Base-by-base conservation (phyloP, 2,888 invertebrate species). In the Salpingus planirostris region DNA sequence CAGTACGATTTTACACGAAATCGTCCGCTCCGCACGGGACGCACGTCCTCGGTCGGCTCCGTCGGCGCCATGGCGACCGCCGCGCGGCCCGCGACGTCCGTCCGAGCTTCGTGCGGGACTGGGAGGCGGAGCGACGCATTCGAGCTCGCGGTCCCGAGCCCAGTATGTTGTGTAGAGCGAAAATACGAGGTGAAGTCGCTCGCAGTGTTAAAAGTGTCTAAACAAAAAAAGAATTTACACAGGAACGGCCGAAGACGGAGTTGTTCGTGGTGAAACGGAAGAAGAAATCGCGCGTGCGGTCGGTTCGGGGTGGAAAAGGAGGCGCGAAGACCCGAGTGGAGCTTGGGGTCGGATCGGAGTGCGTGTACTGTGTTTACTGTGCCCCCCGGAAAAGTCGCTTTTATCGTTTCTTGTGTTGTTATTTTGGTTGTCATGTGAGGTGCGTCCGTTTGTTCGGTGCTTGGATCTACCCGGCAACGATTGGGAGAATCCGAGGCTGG, bases 1-100 rank as follows among this genome's bases (percentile, higher is more conserved):
- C 57, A 47, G 55, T 52, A 60, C 44, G 47, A 52, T 51, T 57
- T 50, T 57, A 59, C 60, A 61, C 59, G 60, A 61, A 62, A 59
- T 40, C 50, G 54, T 57, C 43, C 49, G 59, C 43, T 18, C 18
- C 30, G 29, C 31, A 15, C 2, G n/a, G 24, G 50, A 50, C 55
- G 24, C 43, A 50, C 52, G 45, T 37, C 24, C 18, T 24, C 23
- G 25, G 46, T 47, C 37, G 26, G 53, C 55, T 44, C 44, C 42
- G 42, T 59, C 51, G 18, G 5, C 18, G 18, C 8, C 25, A 29
- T 27, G 37, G 43, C 31, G 27, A 40, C 29, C 36, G 42, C 36
- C 34, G 18, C 6, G 18, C 18, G 8, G 18, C n/a, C n/a, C 28
- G 38, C 29, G 40, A 32, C 45, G 50, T 43, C 37, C 29, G 48